Evolutionary conservation across 2,797 vertebrate species (phyloP), one percentile per base, ranked within the genome.

Genomic region (Pagetopsis macropterus): DNA sequence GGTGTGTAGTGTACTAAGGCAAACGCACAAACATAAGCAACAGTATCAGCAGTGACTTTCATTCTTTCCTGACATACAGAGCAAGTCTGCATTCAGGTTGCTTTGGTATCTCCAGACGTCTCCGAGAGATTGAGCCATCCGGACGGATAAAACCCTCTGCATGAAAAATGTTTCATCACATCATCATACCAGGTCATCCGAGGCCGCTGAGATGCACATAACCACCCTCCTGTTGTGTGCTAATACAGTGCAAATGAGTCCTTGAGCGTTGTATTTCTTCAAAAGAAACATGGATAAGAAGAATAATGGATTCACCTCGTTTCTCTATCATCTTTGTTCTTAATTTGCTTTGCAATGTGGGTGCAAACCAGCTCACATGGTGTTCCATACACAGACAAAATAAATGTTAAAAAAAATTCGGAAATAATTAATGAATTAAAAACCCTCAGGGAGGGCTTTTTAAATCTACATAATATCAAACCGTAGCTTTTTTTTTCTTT

Each of bases 381-480:
- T 77, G 79, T 90, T 90, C 84, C 90, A 80, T 90, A 90, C 88
- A 71, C 79, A 89, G 76, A 80, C 79, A 79, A 89, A 90, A 89
- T 87, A 87, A 78, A 84, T 13, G 56, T 57, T 65, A 54, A 70
- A 71, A 57, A 37, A 70, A 78, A 63, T 71, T 65, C 2, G 0
- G 56, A 90, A 92, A 91, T 92, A 90, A 93, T 88, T 79, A 91
- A 92, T 90, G 74, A 91, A 90, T 37, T 87, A 75, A 84, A 86
- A 89, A 76, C 84, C 90, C 87, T 84, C 52, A 79, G 89, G 91
- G 84, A 87, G 78, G 70, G 88, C 81, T 92, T 92, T 37, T 94
- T 86, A 90, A 91, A 94, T 93, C 92, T 92, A 91, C 92, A 93
- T 94, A 93, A 93, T 90, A 92, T 94, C 90, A 94, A 94, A 93